These are phyloP conservation scores for Muscicapa adusta DNA, from an alignment of 2,113 vertebrate genomes.

Conservation along the genomic window DNA sequence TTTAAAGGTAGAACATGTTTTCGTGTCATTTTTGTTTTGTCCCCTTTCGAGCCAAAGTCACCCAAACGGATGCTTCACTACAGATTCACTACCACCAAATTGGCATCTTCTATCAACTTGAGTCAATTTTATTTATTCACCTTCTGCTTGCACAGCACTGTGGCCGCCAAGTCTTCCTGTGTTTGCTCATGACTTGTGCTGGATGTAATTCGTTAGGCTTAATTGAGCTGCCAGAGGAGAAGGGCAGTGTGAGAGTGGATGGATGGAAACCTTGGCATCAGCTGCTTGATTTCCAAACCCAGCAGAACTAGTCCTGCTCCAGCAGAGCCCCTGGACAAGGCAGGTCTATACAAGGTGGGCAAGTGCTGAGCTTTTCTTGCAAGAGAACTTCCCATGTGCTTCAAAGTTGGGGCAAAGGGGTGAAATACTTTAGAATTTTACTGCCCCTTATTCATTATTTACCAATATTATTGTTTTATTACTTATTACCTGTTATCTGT, in stretches of 20 bases:
- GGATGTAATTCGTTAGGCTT: not conserved
- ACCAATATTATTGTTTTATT: not conserved
- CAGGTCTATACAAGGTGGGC: fast-evolving
- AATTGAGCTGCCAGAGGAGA: not conserved
- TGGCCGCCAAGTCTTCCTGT: not conserved
- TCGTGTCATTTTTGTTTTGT: not conserved
- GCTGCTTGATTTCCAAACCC: not conserved
- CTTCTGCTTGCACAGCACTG: conserved; percentile 15
- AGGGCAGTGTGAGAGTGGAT: fast-evolving
- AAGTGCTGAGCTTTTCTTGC: not conserved
- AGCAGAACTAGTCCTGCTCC: not conserved
- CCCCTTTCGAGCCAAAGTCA: not conserved
- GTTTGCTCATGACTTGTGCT: not conserved
- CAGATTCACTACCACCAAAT: not conserved
- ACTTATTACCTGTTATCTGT: not conserved
- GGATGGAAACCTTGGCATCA: not conserved
- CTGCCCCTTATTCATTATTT: not conserved
- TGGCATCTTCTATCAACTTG: not conserved
- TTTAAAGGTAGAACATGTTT: not conserved
- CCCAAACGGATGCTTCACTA: not conserved
- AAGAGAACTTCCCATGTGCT: not conserved
- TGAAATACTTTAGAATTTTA: not conserved
- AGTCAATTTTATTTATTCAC: conserved; percentile 43
- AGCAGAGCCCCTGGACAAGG: not conserved
- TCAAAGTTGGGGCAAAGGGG: not conserved